Conservation (phyloP, 1,140 invertebrate species). For the Ladona fulva region DNA sequence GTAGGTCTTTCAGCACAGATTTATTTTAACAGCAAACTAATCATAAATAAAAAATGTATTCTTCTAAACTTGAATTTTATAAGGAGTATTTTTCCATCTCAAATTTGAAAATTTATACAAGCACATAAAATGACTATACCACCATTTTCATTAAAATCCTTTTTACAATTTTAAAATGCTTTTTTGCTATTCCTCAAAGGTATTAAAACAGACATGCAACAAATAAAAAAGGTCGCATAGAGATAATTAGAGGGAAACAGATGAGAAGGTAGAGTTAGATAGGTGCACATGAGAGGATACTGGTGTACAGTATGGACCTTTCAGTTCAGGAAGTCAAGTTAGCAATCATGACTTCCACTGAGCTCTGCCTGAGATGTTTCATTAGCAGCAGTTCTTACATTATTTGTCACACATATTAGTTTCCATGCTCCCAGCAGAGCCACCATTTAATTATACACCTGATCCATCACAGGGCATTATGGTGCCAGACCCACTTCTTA, state of each 20-base stretch:
- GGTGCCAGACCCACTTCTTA: constrained; percentile 84
- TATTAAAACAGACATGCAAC: too few relatives aligned
- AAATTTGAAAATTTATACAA: too few relatives aligned
- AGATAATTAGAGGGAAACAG: neutral
- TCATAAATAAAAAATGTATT: too few relatives aligned
- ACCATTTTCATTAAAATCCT: too few relatives aligned
- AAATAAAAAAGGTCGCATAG: too few relatives aligned
- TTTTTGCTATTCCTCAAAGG: too few relatives aligned
- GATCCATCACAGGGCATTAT: constrained; percentile 58
- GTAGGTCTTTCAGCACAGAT: too few relatives aligned
- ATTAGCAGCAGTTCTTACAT: neutral
- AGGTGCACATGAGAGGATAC: neutral
- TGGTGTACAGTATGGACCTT: neutral
- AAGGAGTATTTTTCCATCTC: too few relatives aligned
- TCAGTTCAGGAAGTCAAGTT: neutral
- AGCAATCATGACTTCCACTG: neutral
- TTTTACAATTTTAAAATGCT: too few relatives aligned
- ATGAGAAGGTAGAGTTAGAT: neutral
- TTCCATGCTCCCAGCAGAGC: neutral
- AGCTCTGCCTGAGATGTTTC: neutral
- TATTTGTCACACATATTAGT: neutral
- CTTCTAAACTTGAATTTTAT: too few relatives aligned
- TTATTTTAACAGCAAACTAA: too few relatives aligned
- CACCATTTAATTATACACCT: neutral
- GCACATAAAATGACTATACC: too few relatives aligned